Conservation (phyloP, 2,888 invertebrate genomes). For the Dusona sp. region DNA sequence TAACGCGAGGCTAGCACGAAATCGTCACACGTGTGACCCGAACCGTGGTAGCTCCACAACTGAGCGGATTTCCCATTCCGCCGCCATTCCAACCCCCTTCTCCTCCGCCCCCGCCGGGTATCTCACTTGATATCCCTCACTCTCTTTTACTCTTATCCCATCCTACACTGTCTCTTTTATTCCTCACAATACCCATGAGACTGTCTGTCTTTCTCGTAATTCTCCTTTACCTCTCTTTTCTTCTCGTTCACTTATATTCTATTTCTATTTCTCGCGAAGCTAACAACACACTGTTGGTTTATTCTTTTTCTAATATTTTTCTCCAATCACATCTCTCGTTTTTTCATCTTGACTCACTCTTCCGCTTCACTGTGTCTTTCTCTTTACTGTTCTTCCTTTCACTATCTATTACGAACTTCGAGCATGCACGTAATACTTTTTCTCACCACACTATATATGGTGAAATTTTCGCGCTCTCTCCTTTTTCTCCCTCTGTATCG, state of each 20-base stretch:
- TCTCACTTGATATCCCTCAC: constrained; percentile 49
- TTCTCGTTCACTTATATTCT: no score
- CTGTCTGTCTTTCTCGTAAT: constrained; percentile 15
- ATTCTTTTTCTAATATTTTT: constrained; percentile 23
- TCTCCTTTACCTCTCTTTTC: constrained; percentile 6
- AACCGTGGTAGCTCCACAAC: constrained; percentile 82
- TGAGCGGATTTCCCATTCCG: constrained; percentile 80
- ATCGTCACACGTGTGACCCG: constrained; percentile 76
- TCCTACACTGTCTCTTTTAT: constrained; percentile 57
- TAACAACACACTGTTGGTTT: background rate
- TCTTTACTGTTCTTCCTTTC: background rate
- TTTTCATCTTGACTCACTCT: constrained; percentile 14
- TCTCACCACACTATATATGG: constrained; percentile 32
- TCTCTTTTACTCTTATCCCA: constrained; percentile 64
- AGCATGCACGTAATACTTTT: constrained; percentile 38
- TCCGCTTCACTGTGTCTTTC: background rate
- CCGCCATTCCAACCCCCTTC: constrained; percentile 74
- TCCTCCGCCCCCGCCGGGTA: constrained; percentile 71
- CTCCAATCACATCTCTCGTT: constrained; percentile 15
- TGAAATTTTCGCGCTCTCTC: constrained; percentile 21
- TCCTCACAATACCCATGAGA: no score
- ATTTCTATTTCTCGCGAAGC: constrained; percentile 35
- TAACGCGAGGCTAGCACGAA: constrained; percentile 68
- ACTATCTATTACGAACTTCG: background rate
- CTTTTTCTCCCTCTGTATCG: background rate